Conservation (phyloP, 2,797 vertebrate genomes). For the Sebastes alutus region DNA sequence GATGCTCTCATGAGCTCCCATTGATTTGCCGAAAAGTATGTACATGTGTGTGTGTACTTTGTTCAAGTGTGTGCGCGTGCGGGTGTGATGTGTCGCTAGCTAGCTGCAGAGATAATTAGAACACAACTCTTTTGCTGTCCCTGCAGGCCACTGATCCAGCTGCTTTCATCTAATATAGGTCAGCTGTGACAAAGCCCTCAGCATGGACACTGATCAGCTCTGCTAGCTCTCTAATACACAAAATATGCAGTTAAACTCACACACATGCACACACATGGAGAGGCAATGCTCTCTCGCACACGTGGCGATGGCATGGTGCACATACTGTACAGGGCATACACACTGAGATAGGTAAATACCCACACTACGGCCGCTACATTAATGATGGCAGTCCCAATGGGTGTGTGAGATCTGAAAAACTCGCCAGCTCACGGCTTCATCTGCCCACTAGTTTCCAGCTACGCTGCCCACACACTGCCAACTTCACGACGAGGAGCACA, state of each 20-base stretch:
- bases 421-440: background rate
- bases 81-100: conserved; percentile 63
- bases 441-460: conserved; percentile 1
- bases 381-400: background rate
- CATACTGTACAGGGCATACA: background rate
- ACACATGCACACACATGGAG: background rate
- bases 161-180: conserved; percentile 83
- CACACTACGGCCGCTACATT: background rate
- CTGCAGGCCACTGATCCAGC: conserved; percentile 81
- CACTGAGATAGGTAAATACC: conserved; percentile 12
- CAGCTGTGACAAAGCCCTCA: conserved; percentile 80
- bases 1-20: conserved; percentile 60
- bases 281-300: background rate
- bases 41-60: background rate
- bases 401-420: background rate
- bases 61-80: background rate
- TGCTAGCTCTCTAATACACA: conserved; percentile 26
- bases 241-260: conserved; percentile 36
- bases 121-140: conserved; percentile 80
- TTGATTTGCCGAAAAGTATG: conserved; percentile 61
- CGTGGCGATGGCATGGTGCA: background rate
- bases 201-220: conserved; percentile 76
- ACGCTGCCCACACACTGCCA: background rate
- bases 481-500: background rate
- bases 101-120: conserved; percentile 81